These are phyloP conservation scores for Catharus fuscescens DNA, from an alignment of 2,113 vertebrate species.

Conservation along the genomic window DNA sequence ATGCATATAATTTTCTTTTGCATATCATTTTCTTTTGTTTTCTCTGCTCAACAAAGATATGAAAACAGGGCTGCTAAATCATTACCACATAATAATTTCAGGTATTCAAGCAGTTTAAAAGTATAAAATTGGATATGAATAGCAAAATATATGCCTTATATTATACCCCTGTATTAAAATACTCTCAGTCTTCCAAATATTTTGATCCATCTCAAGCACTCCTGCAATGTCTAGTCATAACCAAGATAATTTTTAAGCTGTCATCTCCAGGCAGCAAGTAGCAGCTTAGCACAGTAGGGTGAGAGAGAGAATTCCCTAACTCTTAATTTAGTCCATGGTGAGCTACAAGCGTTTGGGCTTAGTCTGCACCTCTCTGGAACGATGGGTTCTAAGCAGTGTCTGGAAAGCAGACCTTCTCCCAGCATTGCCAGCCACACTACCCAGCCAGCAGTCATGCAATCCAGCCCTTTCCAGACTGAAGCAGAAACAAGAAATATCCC, in stretches of 20 bases:
- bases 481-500: background rate
- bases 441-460: background rate
- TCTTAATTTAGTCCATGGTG: fast-evolving
- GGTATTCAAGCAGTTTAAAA: background rate
- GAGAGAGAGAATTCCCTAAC: background rate
- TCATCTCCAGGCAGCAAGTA: background rate
- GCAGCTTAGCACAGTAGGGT: background rate
- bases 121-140: background rate
- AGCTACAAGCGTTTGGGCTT: background rate
- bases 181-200: background rate
- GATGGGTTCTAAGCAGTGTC: background rate
- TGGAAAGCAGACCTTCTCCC: background rate
- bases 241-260: background rate
- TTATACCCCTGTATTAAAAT: background rate
- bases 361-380: fast-evolving
- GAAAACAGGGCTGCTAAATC: background rate
- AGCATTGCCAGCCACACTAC: background rate
- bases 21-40: background rate
- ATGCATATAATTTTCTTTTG: background rate
- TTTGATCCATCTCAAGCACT: background rate
- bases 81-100: background rate
- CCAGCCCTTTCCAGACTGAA: background rate
- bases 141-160: background rate
- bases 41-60: background rate
- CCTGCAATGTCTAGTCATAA: background rate